phyloP scores from a whole-genome alignment of 1,140 invertebrate genomes.

The Cydia amplana region DNA sequence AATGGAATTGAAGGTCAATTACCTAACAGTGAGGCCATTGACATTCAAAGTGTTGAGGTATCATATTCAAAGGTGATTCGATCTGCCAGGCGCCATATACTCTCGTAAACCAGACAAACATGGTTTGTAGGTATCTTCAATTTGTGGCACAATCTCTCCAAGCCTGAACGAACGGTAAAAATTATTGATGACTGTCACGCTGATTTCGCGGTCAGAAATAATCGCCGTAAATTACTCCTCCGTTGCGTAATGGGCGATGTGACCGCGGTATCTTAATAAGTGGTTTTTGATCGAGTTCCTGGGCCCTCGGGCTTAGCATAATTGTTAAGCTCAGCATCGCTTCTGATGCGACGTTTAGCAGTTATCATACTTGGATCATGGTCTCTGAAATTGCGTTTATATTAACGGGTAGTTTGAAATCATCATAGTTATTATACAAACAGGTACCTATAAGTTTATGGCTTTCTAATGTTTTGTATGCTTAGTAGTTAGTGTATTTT shows the following conservation, averaged over 20 bases:
- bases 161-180: conserved; percentile 55
- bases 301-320: conserved; percentile 60
- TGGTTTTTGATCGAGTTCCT: conserved; percentile 67
- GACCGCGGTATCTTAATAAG: conserved; percentile 76
- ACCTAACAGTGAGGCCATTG: too few relatives aligned
- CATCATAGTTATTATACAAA: not conserved
- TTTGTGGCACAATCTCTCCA: conserved; percentile 33
- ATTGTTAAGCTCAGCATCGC: conserved; percentile 44
- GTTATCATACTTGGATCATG: conserved; percentile 24
- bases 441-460: too few relatives aligned
- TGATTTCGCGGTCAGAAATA: conserved; percentile 58
- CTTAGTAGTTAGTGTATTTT: too few relatives aligned
- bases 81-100: not conserved
- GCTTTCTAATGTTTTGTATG: too few relatives aligned
- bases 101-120: not conserved
- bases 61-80: too few relatives aligned
- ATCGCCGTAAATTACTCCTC: conserved; percentile 56
- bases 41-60: too few relatives aligned
- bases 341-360: conserved; percentile 33
- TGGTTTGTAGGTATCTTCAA: not conserved
- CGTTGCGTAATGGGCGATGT: conserved; percentile 54
- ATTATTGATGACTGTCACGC: conserved; percentile 70
- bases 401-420: not conserved
- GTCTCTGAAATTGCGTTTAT: conserved; percentile 20
- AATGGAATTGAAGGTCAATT: too few relatives aligned